phyloP scores from a whole-genome alignment of 2,888 invertebrate species.

The Phytoseiulus persimilis region DNA sequence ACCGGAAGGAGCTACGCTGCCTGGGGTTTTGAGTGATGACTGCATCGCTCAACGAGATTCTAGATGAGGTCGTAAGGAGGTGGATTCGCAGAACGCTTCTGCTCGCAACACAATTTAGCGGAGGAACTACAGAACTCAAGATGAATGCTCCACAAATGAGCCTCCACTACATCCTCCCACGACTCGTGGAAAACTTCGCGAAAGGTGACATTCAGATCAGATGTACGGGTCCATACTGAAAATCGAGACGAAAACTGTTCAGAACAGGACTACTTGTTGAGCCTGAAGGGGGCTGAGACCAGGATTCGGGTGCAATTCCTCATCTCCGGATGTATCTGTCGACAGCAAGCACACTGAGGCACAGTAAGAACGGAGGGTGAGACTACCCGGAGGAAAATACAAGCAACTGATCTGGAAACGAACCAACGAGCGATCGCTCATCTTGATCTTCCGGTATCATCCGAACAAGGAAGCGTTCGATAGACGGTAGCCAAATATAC shows the following conservation, averaged over 20 bases:
- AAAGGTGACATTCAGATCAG: not conserved
- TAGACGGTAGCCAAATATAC: not conserved
- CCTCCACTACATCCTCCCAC: not conserved
- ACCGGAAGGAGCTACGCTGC: slow-evolving; percentile 47
- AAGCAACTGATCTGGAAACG: not conserved
- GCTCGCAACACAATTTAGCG: not conserved
- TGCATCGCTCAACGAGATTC: not conserved
- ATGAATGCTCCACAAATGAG: not conserved
- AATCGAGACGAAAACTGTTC: not conserved
- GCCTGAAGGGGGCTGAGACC: too few relatives aligned
- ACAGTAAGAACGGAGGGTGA: not conserved
- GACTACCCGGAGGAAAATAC: not conserved
- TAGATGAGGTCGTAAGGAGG: not conserved
- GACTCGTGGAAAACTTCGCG: not conserved
- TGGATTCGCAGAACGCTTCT: not conserved
- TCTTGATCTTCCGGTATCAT: not conserved
- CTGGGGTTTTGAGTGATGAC: slow-evolving; percentile 42
- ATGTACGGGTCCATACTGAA: not conserved
- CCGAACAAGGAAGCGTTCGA: not conserved
- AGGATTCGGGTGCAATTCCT: too few relatives aligned
- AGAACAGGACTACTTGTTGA: too few relatives aligned
- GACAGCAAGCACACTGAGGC: too few relatives aligned
- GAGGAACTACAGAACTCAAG: not conserved
- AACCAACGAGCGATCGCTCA: not conserved
- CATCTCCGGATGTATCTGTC: too few relatives aligned